Conservation (phyloP, 2,113 vertebrate genomes). For the Scortum barcoo region DNA sequence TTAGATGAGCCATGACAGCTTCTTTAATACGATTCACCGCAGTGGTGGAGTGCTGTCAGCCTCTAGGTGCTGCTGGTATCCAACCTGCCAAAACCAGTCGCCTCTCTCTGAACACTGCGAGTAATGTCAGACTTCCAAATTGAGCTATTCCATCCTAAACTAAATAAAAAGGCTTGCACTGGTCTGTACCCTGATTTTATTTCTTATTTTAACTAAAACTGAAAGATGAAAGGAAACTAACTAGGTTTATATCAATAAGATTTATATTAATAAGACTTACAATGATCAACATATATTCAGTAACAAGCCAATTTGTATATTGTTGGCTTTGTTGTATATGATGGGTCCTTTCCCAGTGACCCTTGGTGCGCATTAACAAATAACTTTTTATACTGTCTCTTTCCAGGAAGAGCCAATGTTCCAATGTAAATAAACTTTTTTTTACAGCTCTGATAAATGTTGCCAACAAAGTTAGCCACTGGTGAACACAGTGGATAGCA, state of each 20-base stretch:
- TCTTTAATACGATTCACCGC: conserved; percentile 62
- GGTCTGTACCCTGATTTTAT: background rate
- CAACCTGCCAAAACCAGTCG: conserved; percentile 27
- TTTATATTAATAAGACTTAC: no score
- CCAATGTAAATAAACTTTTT: no score
- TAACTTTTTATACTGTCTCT: conserved; percentile 1
- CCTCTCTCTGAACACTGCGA: conserved; percentile 10
- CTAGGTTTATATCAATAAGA: no score
- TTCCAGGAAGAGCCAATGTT: no score
- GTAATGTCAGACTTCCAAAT: conserved; percentile 17
- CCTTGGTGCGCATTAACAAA: conserved; percentile 77
- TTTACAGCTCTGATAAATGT: no score
- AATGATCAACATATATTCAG: no score
- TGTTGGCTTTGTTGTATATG: no score
- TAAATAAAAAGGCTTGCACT: background rate
- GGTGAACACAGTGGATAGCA: no score
- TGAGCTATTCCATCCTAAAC: background rate
- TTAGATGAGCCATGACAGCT: conserved; percentile 57
- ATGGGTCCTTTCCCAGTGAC: background rate
- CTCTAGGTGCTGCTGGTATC: conserved; percentile 24
- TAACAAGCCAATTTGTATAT: no score
- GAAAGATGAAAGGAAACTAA: background rate
- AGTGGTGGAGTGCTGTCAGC: conserved; percentile 30
- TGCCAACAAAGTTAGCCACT: no score
- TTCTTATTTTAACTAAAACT: background rate